Evolutionary conservation across 2,888 invertebrate genomes (phyloP).

Genomic region (Apoda limacodes): DNA sequence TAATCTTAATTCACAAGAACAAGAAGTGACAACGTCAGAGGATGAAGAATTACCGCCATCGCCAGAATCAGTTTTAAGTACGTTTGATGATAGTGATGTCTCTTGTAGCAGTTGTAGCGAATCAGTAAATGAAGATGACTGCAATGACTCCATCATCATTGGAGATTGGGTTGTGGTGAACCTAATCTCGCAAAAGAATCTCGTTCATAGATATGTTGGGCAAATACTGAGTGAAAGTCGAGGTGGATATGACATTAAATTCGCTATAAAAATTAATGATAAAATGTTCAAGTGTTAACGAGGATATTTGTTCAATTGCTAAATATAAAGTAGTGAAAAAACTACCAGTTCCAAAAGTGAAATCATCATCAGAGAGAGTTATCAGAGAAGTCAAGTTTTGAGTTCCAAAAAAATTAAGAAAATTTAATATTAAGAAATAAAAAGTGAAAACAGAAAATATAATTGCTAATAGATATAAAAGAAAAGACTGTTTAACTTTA

Average conservation of each 20-base stretch:
- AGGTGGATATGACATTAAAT: no score
- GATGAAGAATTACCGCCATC: constrained; percentile 13
- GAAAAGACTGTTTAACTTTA: no score
- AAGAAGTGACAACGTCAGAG: constrained; percentile 10
- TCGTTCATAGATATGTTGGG: constrained; percentile 21
- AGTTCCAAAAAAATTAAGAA: constrained; percentile 18
- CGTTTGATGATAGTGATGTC: no score
- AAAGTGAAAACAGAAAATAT: no score
- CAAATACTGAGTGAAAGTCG: constrained; percentile 15
- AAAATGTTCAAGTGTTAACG: no score
- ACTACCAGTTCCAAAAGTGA: constrained; percentile 16
- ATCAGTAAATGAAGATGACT: constrained; percentile 4
- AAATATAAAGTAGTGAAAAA: constrained; percentile 22
- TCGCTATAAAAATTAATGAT: no score
- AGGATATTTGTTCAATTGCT: no score
- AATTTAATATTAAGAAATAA: constrained; percentile 16
- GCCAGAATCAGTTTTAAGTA: no score
- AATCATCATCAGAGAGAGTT: constrained; percentile 19
- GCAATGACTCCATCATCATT: no score
- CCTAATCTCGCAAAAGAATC: constrained; percentile 18
- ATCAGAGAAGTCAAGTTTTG: constrained; percentile 14
- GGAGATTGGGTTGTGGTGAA: constrained; percentile 23
- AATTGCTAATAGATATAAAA: no score
- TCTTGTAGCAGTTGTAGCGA: no score
- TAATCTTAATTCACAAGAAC: constrained; percentile 8